phyloP scores from a whole-genome alignment of 2,888 invertebrate species.

The Danaus chrysippus region DNA sequence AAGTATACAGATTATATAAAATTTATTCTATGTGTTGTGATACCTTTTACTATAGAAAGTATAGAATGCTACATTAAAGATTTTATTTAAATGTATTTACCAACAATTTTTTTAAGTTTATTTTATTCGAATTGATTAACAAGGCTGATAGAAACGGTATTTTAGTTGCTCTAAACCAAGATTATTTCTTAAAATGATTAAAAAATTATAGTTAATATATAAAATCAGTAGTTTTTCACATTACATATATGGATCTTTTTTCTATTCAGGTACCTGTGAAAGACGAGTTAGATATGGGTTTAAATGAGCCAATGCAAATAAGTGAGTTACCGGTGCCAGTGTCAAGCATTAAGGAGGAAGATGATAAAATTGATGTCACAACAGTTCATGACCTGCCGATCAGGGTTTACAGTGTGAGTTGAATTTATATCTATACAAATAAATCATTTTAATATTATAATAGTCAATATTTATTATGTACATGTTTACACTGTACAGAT shows the following conservation, averaged over 20 bases:
- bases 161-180: too few relatives aligned
- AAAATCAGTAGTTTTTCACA: too few relatives aligned
- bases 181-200: too few relatives aligned
- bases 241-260: background rate
- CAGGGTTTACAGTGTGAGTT: conserved; percentile 54
- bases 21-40: too few relatives aligned
- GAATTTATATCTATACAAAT: conserved; percentile 10
- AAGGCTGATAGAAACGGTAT: too few relatives aligned
- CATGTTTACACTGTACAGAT: background rate
- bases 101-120: too few relatives aligned
- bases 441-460: background rate
- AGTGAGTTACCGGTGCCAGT: conserved; percentile 56
- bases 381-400: conserved; percentile 51
- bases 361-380: conserved; percentile 55
- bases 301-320: conserved; percentile 34
- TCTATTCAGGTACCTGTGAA: conserved; percentile 26
- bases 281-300: conserved; percentile 23
- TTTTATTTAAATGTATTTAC: too few relatives aligned
- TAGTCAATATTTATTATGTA: background rate
- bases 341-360: conserved; percentile 68
- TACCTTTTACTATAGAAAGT: too few relatives aligned
- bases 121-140: too few relatives aligned
- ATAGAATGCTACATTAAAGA: too few relatives aligned
- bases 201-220: too few relatives aligned
- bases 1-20: too few relatives aligned